Percentiles rank a stretch among this genome's conserved stretches.
Conservation (phyloP, 2,888 invertebrate species). For the Teinopalpus imperialis region DNA sequence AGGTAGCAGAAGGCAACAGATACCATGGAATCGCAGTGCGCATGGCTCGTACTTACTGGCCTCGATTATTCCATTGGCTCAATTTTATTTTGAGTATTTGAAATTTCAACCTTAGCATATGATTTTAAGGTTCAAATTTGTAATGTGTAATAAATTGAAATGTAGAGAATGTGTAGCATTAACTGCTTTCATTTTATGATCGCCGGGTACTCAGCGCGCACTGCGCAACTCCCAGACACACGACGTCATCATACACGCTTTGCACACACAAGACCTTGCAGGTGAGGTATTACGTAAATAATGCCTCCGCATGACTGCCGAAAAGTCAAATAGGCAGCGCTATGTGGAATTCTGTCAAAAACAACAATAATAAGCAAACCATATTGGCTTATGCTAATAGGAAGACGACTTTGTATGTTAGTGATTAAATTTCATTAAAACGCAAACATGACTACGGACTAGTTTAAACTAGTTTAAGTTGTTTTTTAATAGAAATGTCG, state of each 20-base stretch:
- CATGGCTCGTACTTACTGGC: conserved; percentile 12
- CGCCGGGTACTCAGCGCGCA: conserved; percentile 75
- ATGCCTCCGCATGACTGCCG: conserved; percentile 26
- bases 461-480: no score
- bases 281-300: conserved; percentile 34
- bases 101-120: conserved; percentile 19
- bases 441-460: not conserved
- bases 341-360: conserved; percentile 32
- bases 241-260: conserved; percentile 58
- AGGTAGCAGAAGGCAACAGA: conserved; percentile 44
- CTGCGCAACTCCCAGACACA: conserved; percentile 79
- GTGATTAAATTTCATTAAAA: conserved; percentile 2
- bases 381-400: conserved; percentile 14
- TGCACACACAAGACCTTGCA: conserved; percentile 41
- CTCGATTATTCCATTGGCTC: conserved; percentile 24
- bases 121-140: conserved; percentile 35
- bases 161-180: conserved; percentile 49
- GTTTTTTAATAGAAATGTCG: no score
- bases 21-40: conserved; percentile 31
- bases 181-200: conserved; percentile 52
- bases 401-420: not conserved
- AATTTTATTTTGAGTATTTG: conserved; percentile 2
- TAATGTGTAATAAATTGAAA: conserved; percentile 31
- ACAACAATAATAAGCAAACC: conserved; percentile 22
- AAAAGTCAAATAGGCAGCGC: conserved; percentile 27